Percentiles rank a stretch among this genome's conserved stretches.
Evolutionary conservation across 2,113 vertebrate species (phyloP).

Genomic region (Myrmecobius fasciatus): DNA sequence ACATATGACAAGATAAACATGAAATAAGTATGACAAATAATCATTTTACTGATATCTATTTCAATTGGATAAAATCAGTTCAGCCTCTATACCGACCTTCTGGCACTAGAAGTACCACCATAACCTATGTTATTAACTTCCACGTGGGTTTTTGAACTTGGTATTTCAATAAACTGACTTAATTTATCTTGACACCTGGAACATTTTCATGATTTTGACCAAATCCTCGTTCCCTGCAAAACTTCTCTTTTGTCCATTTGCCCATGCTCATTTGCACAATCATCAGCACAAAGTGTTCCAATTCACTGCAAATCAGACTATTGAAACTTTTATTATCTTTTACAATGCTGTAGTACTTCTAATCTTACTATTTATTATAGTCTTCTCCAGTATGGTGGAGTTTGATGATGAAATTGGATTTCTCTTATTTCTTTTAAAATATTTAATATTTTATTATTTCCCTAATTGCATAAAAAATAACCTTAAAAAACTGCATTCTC

Average conservation of each 20-base stretch:
- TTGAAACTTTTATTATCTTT: background rate
- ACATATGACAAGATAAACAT: background rate
- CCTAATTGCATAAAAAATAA: too few relatives aligned
- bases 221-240: background rate
- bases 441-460: too few relatives aligned
- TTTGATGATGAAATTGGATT: background rate
- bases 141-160: background rate
- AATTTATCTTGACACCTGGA: background rate
- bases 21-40: background rate
- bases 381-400: background rate
- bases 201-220: background rate
- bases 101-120: background rate
- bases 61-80: background rate
- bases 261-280: background rate
- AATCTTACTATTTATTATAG: background rate
- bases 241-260: background rate
- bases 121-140: background rate
- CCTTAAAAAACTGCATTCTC: too few relatives aligned
- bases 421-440: too few relatives aligned
- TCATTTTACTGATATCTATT: background rate
- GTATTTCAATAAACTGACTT: background rate
- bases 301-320: background rate
- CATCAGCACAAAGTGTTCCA: background rate
- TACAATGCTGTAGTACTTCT: background rate
- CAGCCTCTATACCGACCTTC: background rate